A percentile compares a stretch with the other conserved stretches of the same genome.
These are phyloP conservation scores for Hemicrepidius hirtus DNA, from an alignment of 2,888 invertebrate genomes.

Conservation along the genomic window DNA sequence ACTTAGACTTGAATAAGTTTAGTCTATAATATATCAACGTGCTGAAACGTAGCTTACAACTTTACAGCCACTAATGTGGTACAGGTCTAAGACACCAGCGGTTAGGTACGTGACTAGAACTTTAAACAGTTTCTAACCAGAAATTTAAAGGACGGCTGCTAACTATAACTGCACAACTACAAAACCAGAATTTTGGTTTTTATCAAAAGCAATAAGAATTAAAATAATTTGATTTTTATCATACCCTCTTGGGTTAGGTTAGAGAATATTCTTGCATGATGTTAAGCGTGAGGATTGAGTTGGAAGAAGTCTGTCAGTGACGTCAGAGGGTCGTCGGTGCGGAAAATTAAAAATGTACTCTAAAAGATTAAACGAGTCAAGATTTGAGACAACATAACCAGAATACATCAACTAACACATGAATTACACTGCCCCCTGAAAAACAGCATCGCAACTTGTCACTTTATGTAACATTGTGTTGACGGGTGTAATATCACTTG, in stretches of 20 bases:
- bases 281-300: no score
- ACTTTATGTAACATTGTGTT: slow-evolving; percentile 57
- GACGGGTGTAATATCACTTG: slow-evolving; percentile 61
- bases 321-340: slow-evolving; percentile 58
- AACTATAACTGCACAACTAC: not conserved
- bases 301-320: slow-evolving; percentile 14
- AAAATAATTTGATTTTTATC: no score
- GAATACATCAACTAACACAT: slow-evolving; percentile 53
- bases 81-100: slow-evolving; percentile 16
- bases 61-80: slow-evolving; percentile 19
- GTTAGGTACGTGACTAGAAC: slow-evolving; percentile 15
- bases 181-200: not conserved
- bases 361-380: slow-evolving; percentile 68
- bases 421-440: slow-evolving; percentile 56
- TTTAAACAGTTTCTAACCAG: slow-evolving; percentile 1
- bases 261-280: no score
- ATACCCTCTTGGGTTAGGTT: no score
- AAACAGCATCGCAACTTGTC: slow-evolving; percentile 51
- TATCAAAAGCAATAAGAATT: no score
- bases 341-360: slow-evolving; percentile 69
- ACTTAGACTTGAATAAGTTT: no score
- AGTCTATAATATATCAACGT: not conserved
- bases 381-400: slow-evolving; percentile 60
- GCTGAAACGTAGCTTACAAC: slow-evolving; percentile 18
- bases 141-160: not conserved